Conservation (phyloP, 2,797 vertebrate genomes). For the Lagorchestes hirsutus region DNA sequence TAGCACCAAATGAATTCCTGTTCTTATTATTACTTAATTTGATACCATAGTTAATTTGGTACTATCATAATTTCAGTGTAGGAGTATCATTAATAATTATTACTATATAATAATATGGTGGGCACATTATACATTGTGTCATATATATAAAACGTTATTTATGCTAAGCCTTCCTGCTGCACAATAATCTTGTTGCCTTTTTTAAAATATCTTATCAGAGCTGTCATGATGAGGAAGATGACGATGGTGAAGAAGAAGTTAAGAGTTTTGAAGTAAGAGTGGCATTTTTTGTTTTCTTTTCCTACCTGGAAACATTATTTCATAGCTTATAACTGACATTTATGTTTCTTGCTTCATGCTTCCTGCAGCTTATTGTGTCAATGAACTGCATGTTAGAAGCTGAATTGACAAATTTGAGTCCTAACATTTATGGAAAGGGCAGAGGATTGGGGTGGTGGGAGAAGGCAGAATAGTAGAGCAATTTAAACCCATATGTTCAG, state of each 20-base stretch:
- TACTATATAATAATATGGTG: neutral
- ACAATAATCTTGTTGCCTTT: slow-evolving; percentile 38
- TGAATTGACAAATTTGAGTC: slow-evolving; percentile 72
- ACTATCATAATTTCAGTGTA: slow-evolving; percentile 37
- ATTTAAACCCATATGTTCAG: slow-evolving; percentile 67
- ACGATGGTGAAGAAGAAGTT: slow-evolving; percentile 94
- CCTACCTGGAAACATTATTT: slow-evolving; percentile 76
- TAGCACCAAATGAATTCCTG: neutral
- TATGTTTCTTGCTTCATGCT: slow-evolving; percentile 85
- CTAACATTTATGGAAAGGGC: slow-evolving; percentile 64
- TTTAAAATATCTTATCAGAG: slow-evolving; percentile 87
- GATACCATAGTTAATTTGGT: neutral
- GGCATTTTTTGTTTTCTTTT: slow-evolving; percentile 65
- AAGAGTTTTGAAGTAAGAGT: slow-evolving; percentile 97
- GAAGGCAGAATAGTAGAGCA: slow-evolving; percentile 11
- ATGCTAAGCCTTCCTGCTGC: neutral
- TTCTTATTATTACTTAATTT: neutral
- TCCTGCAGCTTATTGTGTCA: slow-evolving; percentile 82
- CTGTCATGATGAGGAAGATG: slow-evolving; percentile 96
- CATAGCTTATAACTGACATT: slow-evolving; percentile 83
- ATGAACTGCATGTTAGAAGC: slow-evolving; percentile 83
- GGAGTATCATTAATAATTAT: neutral
- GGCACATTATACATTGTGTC: neutral
- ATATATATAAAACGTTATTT: neutral
- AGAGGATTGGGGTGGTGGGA: slow-evolving; percentile 18